A percentile compares a stretch with the other conserved stretches of the same genome.
Conservation (phyloP, 2,797 vertebrate genomes). For the Monodelphis domestica region DNA sequence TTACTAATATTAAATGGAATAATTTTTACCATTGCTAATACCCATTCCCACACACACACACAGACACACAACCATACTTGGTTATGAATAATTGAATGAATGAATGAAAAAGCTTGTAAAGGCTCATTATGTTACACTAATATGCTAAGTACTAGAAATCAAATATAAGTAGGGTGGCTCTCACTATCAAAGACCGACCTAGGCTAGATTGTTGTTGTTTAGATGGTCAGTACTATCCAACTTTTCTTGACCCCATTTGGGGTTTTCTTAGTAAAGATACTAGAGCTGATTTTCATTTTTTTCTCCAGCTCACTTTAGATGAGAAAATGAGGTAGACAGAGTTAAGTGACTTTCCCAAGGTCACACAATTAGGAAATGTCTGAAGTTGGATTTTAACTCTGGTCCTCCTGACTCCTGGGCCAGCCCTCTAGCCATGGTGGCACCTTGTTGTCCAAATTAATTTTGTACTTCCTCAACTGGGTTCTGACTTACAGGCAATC, state of each 20-base stretch:
- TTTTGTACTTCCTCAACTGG: background rate
- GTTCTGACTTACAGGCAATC: background rate
- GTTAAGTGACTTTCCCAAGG: background rate
- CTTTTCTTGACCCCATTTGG: background rate
- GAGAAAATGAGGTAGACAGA: background rate
- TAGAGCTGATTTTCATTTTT: background rate
- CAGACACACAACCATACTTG: accelerated
- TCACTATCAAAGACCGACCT: too few relatives aligned
- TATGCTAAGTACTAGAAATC: background rate
- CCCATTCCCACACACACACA: too few relatives aligned
- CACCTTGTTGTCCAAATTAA: background rate
- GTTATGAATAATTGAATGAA: background rate
- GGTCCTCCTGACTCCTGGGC: background rate
- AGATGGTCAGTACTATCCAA: background rate
- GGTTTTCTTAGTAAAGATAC: background rate
- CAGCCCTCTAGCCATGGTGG: background rate
- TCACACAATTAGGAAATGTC: background rate
- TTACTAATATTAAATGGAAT: background rate
- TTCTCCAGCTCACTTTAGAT: background rate
- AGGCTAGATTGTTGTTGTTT: background rate
- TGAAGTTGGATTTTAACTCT: background rate
- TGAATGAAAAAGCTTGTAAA: background rate
- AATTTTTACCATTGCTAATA: background rate
- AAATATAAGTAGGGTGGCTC: too few relatives aligned
- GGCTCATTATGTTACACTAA: background rate